Evolutionary conservation across 2,113 vertebrate species (phyloP), one percentile per base, ranked within the genome.

Genomic region (Thamnophis sirtalis): DNA sequence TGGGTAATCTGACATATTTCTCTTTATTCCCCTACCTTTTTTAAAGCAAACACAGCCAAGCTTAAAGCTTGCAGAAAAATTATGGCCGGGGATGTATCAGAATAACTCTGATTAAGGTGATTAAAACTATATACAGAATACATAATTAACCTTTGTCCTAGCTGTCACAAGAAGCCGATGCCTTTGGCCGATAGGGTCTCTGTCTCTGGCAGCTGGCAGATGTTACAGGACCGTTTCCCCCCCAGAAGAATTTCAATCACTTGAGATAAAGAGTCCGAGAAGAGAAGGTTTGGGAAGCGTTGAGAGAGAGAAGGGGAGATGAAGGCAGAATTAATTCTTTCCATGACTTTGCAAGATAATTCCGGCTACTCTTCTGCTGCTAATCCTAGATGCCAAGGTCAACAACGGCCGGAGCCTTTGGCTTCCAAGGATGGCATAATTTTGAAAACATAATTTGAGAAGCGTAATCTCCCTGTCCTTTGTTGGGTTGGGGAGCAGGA

Each of bases 291-390:
- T 9, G 73, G 33, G 33, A 21, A 22, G 24, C 38, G 63, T 13
- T n/a, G 49, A 51, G 22, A 68, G 7, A 22, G 51, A 26, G 96
- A n/a, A 28, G 11, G 96, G 94, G 95, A 96, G 95, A 97, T 97
- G 97, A 97, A 96, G 96, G 94, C 95, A 87, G 91, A 96, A 97
- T 97, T 97, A 98, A 98, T 97, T 97, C 97, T 98, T 97, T 97
- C 97, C 95, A 96, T 97, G 96, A 96, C 97, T 98, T 97, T 97
- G 97, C 28, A n/a, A 68, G 28, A 68, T 98, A 98, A 97, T 97
- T 97, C 96, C 95, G 90, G 87, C 90, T 63, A 91, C 95, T 96
- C 53, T 97, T 96, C 96, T 96, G 95, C 94, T 92, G 93, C 96
- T 95, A 96, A 97, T 97, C 94, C 95, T 92, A 89, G 93, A 93